Evolutionary conservation across 2,888 invertebrate species (phyloP).

Genomic region (Eubasilissa splendida): DNA sequence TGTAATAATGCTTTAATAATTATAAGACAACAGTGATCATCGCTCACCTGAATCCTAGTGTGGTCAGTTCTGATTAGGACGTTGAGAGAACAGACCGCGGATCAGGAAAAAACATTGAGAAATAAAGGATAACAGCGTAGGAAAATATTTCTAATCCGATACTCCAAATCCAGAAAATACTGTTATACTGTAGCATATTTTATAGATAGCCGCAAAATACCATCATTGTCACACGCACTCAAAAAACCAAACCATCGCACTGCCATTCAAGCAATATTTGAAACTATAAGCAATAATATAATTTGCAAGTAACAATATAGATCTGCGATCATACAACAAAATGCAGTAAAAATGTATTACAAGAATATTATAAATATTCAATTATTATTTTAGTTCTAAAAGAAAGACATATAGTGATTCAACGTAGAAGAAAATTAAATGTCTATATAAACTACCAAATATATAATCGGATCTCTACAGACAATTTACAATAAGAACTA

Average conservation of each 20-base stretch:
- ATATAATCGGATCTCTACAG: no score
- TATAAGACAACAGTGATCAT: neutral
- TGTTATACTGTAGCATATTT: neutral
- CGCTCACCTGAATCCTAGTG: neutral
- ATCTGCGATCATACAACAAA: no score
- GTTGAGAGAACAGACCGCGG: no score
- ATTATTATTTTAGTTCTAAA: neutral
- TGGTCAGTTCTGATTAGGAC: no score
- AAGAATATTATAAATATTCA: neutral
- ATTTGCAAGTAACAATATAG: neutral
- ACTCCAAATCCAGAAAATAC: neutral
- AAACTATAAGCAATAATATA: neutral
- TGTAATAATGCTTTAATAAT: neutral
- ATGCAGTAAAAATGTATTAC: no score
- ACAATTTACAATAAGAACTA: no score
- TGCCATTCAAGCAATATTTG: neutral
- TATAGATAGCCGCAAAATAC: neutral
- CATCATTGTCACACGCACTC: neutral
- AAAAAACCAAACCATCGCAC: neutral
- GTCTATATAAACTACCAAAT: no score
- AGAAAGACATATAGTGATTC: constrained; percentile 17
- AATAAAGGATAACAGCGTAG: neutral
- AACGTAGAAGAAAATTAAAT: neutral
- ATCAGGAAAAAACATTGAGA: neutral
- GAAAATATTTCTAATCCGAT: neutral